These are phyloP conservation scores for Marcusenius ussheri DNA, from an alignment of 2,113 vertebrate species.

Conservation along the genomic window DNA sequence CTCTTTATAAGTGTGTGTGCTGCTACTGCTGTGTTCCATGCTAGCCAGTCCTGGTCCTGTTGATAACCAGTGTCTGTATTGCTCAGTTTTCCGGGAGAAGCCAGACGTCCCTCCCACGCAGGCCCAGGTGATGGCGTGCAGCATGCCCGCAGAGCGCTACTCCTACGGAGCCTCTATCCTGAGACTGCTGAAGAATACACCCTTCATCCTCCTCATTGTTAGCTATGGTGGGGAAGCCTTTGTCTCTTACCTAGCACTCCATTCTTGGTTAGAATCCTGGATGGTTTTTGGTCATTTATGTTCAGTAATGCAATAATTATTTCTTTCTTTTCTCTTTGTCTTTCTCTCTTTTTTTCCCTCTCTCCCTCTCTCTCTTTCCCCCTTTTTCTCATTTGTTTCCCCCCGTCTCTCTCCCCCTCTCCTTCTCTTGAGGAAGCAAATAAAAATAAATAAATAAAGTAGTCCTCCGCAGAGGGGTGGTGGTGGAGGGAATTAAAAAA, in stretches of 20 bases:
- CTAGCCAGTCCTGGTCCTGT: background rate
- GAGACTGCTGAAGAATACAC: slow-evolving; percentile 69
- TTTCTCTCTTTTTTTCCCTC: too few species aligned
- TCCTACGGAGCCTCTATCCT: slow-evolving; percentile 71
- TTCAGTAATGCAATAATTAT: background rate
- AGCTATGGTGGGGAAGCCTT: slow-evolving; percentile 74
- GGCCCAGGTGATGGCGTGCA: slow-evolving; percentile 71
- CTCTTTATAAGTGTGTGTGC: background rate
- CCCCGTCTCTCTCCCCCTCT: too few species aligned
- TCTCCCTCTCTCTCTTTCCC: too few species aligned
- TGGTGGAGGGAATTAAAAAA: too few species aligned
- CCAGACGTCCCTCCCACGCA: slow-evolving; percentile 73
- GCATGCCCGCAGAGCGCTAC: slow-evolving; percentile 46
- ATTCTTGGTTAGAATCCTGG: background rate
- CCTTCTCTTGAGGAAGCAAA: too few species aligned
- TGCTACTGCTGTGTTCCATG: background rate
- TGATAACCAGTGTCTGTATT: slow-evolving; percentile 14
- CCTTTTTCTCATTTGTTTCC: too few species aligned
- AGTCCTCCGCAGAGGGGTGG: too few species aligned
- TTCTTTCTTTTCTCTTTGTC: too few species aligned
- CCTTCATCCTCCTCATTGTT: slow-evolving; percentile 80
- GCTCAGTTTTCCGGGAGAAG: slow-evolving; percentile 80
- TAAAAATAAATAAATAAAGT: too few species aligned
- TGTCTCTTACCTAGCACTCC: background rate
- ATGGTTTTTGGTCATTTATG: background rate